Evolutionary conservation across 2,113 vertebrate species (phyloP), one percentile per base, ranked within the genome.

Genomic region (Addax nasomaculatus): DNA sequence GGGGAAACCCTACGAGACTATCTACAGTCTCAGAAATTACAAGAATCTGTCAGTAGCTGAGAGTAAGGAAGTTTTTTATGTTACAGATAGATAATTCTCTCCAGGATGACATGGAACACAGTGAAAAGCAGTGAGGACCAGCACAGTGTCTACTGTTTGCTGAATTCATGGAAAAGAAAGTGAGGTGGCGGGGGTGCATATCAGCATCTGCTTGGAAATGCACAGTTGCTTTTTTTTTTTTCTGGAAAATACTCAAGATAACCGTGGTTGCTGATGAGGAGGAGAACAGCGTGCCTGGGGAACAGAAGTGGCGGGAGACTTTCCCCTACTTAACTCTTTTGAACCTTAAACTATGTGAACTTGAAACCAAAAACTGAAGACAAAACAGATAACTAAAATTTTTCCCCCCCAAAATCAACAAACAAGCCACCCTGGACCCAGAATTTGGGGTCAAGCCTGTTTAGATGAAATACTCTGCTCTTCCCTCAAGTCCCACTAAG

Each of bases 181-280:
- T 70, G 10, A 7, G 23, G 6, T 17, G 29, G 10, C 7, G 1
- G 12, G 21, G 7, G 2, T 58, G 19, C 23, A 6, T 7, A 29
- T 33, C 17, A n/a, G 67, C 57, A 55, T 36, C n/a, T 85, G 67
- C 30, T 78, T 62, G 45, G 86, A 79, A 62, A 95, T 29, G 57
- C 33, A 76, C 17, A 45, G 73, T 21, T 11, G 17, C 4, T 25
- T 85, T 25, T 17, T 16, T 29, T 23, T 36, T 47, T 36, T 47
- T 13, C 39, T 64, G 19, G 70, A 92, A 86, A 92, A 86, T 30
- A 45, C 11, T 23, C 12, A 90, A 21, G 86, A 29, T 36, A 25
- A 79, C 36, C 45, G 30, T 19, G 19, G 45, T 19, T 85, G 29
- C 6, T 33, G 8, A 36, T 36, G 1, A 27, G 62, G 49, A 70